Conservation (phyloP, 2,113 vertebrate species). For the Mormyrus lacerda region DNA sequence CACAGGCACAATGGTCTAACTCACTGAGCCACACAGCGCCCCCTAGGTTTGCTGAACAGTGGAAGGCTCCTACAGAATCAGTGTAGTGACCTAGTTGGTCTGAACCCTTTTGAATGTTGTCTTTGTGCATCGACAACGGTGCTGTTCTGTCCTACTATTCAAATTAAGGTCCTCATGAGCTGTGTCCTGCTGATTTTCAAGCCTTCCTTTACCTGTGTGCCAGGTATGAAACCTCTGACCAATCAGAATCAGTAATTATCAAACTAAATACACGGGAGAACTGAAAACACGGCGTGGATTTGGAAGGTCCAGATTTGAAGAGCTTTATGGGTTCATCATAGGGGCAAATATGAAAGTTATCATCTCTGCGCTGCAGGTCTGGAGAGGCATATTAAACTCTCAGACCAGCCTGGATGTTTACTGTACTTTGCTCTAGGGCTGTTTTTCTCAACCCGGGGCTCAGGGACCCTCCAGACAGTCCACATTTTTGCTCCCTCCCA, state of each 20-base stretch:
- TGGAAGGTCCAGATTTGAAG: too few species aligned
- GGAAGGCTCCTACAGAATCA: not conserved
- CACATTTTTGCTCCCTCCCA: not conserved
- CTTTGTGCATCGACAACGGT: not conserved
- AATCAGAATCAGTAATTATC: too few species aligned
- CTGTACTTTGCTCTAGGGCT: not conserved
- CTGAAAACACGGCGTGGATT: too few species aligned
- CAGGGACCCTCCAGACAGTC: not conserved
- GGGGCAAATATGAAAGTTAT: not conserved
- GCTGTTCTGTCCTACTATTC: not conserved
- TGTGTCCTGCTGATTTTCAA: too few species aligned
- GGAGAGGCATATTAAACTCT: not conserved
- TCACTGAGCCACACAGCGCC: not conserved
- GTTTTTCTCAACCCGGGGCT: not conserved
- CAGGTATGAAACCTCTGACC: too few species aligned
- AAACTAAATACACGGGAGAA: too few species aligned
- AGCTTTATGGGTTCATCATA: not conserved
- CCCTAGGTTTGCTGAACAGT: not conserved
- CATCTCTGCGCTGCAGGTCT: not conserved
- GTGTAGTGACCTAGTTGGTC: not conserved
- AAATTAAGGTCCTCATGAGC: too few species aligned
- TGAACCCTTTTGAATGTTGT: not conserved
- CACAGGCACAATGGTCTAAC: not conserved
- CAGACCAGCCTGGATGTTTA: not conserved
- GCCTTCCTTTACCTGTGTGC: too few species aligned